phyloP scores from a whole-genome alignment of 2,113 vertebrate species.

The Microtus richardsoni region DNA sequence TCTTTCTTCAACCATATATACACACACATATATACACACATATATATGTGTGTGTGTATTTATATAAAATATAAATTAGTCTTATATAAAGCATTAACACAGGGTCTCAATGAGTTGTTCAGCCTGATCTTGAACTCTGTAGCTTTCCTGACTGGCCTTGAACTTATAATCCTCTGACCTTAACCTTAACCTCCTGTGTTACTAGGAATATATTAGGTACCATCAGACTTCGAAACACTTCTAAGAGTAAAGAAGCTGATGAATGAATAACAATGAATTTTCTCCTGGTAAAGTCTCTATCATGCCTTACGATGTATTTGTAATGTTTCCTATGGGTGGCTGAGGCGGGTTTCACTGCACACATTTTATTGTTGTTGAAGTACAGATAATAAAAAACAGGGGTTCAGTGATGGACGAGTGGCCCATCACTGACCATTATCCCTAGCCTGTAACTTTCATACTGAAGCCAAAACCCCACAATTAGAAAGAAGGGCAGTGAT shows the following conservation, averaged over 20 bases:
- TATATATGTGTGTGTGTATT: too few relatives aligned
- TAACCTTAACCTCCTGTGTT: neutral
- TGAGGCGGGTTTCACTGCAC: fast-evolving
- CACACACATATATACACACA: too few relatives aligned
- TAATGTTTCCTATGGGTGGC: fast-evolving
- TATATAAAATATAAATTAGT: neutral
- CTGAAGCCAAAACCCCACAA: neutral
- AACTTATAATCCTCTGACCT: neutral
- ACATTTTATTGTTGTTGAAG: neutral
- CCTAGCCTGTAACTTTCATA: neutral
- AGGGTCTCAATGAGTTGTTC: neutral
- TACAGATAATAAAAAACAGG: neutral
- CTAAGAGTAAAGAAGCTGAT: too few relatives aligned
- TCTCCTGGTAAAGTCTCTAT: neutral
- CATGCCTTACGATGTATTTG: neutral
- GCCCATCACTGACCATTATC: too few relatives aligned
- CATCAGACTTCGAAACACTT: too few relatives aligned
- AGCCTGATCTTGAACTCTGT: neutral
- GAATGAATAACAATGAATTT: neutral
- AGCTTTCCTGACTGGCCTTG: neutral
- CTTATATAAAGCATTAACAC: neutral
- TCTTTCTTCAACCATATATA: neutral
- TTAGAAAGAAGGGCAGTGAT: neutral
- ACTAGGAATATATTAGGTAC: too few relatives aligned
- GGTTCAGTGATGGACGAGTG: neutral